phyloP scores from a whole-genome alignment of 2,888 invertebrate species.

The Drosophila neotestacea region DNA sequence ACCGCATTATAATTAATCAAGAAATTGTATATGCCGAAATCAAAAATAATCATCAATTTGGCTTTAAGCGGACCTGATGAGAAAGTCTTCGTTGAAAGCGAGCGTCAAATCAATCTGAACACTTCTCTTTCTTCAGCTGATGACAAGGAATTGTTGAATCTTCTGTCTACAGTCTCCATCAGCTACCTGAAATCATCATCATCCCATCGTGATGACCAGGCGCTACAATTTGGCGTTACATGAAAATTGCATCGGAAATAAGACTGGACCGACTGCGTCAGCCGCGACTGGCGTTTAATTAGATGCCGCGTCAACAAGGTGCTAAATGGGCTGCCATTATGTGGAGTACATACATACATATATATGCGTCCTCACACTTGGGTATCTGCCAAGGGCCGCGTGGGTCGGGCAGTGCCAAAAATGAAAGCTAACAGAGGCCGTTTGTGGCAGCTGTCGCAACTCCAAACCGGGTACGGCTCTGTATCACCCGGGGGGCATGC shows the following conservation, averaged over 20 bases:
- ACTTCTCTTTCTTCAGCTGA: slow-evolving; percentile 10
- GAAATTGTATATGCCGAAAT: slow-evolving; percentile 69
- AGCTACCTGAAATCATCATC: slow-evolving; percentile 44
- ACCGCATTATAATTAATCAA: slow-evolving; percentile 76
- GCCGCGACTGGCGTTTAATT: slow-evolving; percentile 75
- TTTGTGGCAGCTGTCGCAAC: slow-evolving; percentile 64
- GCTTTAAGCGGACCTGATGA: slow-evolving; percentile 45
- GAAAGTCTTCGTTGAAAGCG: slow-evolving; percentile 63
- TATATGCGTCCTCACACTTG: slow-evolving; percentile 2
- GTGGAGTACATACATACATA: slow-evolving; percentile 20
- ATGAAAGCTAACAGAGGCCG: slow-evolving; percentile 64
- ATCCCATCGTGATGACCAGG: slow-evolving; percentile 58
- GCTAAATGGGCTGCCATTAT: slow-evolving; percentile 83
- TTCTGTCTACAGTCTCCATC: slow-evolving; percentile 34
- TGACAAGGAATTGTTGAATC: slow-evolving; percentile 34
- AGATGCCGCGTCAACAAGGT: slow-evolving; percentile 84
- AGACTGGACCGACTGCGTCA: slow-evolving; percentile 13
- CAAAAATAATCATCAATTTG: slow-evolving; percentile 76
- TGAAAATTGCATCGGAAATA: slow-evolving; percentile 66
- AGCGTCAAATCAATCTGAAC: slow-evolving; percentile 44
- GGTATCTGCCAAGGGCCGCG: slow-evolving; percentile 60
- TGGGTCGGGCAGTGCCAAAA: slow-evolving; percentile 69
- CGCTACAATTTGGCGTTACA: slow-evolving; percentile 78
- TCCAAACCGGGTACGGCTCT: slow-evolving; percentile 11
- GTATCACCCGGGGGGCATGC: slow-evolving; percentile 65